phyloP scores from a whole-genome alignment of 1,140 invertebrate species.

The Paraescarpia echinospica region DNA sequence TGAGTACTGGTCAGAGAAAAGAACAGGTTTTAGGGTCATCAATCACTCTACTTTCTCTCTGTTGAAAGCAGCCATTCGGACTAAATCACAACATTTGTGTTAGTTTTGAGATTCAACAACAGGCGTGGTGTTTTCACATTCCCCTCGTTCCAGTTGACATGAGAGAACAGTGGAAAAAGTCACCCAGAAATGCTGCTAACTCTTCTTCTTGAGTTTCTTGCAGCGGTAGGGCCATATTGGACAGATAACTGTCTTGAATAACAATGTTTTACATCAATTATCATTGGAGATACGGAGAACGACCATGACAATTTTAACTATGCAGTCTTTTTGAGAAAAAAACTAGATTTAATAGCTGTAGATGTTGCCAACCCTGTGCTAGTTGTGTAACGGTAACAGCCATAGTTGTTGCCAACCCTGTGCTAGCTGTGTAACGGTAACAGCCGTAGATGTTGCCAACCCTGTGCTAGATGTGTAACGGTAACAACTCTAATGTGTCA shows the following conservation, averaged over 20 bases:
- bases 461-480: not conserved
- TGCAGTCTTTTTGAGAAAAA: not conserved
- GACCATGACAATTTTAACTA: not conserved
- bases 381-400: not conserved
- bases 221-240: not conserved
- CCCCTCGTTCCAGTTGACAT: not conserved
- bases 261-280: too few relatives aligned
- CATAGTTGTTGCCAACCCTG: not conserved
- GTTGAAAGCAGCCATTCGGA: not conserved
- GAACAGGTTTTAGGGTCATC: not conserved
- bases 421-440: not conserved
- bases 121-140: too few relatives aligned
- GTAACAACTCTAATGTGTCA: not conserved
- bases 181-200: not conserved
- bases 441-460: not conserved
- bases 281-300: too few relatives aligned
- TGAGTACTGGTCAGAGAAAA: too few relatives aligned
- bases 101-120: not conserved
- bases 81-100: not conserved
- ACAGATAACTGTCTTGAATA: not conserved
- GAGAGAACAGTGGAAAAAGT: not conserved
- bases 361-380: not conserved
- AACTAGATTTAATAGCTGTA: not conserved
- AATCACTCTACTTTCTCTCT: not conserved
- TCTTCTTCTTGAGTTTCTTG: not conserved